phyloP scores from a whole-genome alignment of 64 coral and sea anemone species.

The Acropora yongei region DNA sequence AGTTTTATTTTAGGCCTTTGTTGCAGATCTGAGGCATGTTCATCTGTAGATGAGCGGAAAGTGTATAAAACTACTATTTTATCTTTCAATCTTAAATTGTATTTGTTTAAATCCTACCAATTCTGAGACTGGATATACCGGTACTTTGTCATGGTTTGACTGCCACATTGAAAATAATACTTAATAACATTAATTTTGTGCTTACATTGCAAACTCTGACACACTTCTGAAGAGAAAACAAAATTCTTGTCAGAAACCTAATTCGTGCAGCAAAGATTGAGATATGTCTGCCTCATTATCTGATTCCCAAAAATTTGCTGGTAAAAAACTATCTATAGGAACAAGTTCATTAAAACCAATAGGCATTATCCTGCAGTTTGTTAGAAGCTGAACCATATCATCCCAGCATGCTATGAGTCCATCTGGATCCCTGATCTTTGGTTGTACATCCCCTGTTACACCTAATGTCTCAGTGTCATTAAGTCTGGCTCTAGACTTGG shows the following conservation, averaged over 20 bases:
- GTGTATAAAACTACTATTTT: too few relatives aligned
- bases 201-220: not conserved
- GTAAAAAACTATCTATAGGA: slow-evolving; percentile 68
- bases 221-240: not conserved
- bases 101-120: too few relatives aligned
- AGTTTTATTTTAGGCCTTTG: too few relatives aligned
- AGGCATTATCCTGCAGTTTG: slow-evolving; percentile 52
- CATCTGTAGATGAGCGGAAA: too few relatives aligned
- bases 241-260: slow-evolving; percentile 44
- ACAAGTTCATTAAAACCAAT: slow-evolving; percentile 68
- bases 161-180: not conserved
- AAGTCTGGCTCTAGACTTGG: not conserved
- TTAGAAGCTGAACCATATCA: slow-evolving; percentile 53
- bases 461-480: not conserved
- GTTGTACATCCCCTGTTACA: not conserved
- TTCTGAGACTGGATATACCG: not conserved
- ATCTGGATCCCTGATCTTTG: not conserved
- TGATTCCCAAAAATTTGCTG: slow-evolving; percentile 72
- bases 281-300: slow-evolving; percentile 44
- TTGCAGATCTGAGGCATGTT: too few relatives aligned
- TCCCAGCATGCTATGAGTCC: slow-evolving; percentile 25
- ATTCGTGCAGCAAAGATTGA: slow-evolving; percentile 28
- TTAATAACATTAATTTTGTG: too few relatives aligned
- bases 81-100: too few relatives aligned
- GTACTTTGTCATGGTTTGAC: not conserved